phyloP scores from a whole-genome alignment of 2,888 invertebrate species.

The Acleris emargana region DNA sequence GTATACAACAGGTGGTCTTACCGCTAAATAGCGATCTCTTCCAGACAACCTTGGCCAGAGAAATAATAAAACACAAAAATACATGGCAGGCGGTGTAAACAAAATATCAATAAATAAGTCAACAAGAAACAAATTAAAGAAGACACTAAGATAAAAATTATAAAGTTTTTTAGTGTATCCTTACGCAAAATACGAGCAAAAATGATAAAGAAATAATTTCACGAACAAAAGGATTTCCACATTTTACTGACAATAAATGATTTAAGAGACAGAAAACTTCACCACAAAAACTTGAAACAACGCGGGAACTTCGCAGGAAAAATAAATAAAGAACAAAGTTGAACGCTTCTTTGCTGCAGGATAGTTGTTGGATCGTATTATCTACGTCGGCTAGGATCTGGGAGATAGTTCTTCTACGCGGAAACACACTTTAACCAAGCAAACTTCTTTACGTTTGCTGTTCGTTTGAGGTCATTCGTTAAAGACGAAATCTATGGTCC shows the following conservation, averaged over 20 bases:
- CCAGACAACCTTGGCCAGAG: too few species aligned
- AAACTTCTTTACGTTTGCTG: constrained; percentile 31
- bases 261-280: constrained; percentile 33
- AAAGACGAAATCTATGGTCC: not conserved
- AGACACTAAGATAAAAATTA: too few species aligned
- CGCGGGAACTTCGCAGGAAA: constrained; percentile 28
- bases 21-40: too few species aligned
- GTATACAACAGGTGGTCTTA: too few species aligned
- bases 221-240: constrained; percentile 13
- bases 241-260: constrained; percentile 23
- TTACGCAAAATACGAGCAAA: too few species aligned
- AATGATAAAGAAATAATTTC: too few species aligned
- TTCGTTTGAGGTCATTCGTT: not conserved
- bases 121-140: too few species aligned
- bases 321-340: constrained; percentile 30
- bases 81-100: too few species aligned
- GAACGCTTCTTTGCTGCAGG: constrained; percentile 9
- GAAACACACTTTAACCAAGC: constrained; percentile 35
- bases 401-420: constrained; percentile 30
- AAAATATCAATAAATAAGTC: too few species aligned
- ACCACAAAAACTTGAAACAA: constrained; percentile 34
- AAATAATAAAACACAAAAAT: too few species aligned
- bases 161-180: too few species aligned
- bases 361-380: not conserved
- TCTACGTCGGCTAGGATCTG: constrained; percentile 14